Evolutionary conservation across 2,797 vertebrate genomes (phyloP).

Genomic region (Eutrigla gurnardus): DNA sequence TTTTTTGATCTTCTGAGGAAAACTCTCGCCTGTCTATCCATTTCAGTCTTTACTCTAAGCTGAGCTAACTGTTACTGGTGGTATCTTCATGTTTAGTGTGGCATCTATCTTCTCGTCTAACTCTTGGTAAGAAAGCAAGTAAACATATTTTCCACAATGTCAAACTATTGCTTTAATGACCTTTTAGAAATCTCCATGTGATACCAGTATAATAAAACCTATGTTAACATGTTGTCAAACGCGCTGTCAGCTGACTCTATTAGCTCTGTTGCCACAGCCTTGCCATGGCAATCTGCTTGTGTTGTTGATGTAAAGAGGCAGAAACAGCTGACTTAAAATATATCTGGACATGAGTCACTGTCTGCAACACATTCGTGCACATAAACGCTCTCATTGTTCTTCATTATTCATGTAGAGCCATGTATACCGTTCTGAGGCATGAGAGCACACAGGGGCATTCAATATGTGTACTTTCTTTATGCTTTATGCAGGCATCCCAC

Average conservation of each 20-base stretch:
- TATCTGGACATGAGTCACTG: constrained; percentile 4
- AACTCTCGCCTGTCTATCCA: neutral
- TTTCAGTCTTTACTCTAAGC: neutral
- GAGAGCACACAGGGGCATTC: neutral
- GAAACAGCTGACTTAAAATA: neutral
- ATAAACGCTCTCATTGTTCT: neutral
- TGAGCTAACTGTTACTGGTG: neutral
- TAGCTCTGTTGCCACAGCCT: neutral
- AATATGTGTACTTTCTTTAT: constrained; percentile 1
- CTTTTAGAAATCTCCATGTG: neutral
- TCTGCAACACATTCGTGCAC: neutral
- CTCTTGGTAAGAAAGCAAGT: neutral
- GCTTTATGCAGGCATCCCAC: constrained; percentile 1
- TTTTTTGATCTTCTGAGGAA: neutral
- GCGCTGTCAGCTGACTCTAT: neutral
- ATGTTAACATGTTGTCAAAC: neutral
- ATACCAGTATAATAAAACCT: neutral
- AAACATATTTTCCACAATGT: neutral
- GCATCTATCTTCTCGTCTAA: neutral
- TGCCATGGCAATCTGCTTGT: neutral
- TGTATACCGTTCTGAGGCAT: neutral
- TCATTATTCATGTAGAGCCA: constrained; percentile 14
- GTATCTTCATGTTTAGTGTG: neutral
- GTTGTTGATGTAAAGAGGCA: neutral
- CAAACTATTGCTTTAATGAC: neutral